A percentile compares a stretch with the other conserved stretches of the same genome.
Conservation (phyloP, 2,113 vertebrate genomes). For the Drymodes brunneopygia region DNA sequence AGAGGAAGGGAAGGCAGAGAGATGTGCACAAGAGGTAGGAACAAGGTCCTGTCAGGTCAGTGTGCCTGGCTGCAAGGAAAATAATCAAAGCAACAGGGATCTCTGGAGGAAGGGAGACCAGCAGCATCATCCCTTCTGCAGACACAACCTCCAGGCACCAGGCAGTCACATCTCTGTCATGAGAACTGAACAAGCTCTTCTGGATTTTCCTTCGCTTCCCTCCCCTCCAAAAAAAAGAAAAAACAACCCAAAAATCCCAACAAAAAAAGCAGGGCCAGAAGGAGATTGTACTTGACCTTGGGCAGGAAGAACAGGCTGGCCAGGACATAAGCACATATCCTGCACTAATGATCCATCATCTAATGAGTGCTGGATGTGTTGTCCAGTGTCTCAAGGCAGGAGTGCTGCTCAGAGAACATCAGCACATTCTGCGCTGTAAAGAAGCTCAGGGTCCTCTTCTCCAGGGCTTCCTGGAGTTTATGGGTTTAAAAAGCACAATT, state of each 20-base stretch:
- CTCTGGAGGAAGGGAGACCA: background rate
- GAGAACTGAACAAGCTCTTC: background rate
- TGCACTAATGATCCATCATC: background rate
- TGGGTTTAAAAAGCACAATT: background rate
- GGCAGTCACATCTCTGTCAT: background rate
- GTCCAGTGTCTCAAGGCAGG: background rate
- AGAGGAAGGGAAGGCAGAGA: background rate
- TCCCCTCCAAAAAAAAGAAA: background rate
- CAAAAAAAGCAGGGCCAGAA: background rate
- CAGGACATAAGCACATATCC: background rate
- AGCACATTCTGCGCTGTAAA: rapidly evolving
- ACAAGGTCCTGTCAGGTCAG: background rate
- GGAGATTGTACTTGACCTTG: background rate
- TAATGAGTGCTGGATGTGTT: background rate
- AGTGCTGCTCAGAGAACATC: background rate
- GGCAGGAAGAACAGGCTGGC: background rate
- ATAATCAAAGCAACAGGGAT: background rate
- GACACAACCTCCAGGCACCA: background rate
- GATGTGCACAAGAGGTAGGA: background rate
- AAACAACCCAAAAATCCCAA: background rate
- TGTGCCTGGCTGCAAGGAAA: background rate
- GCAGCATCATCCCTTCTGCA: background rate
- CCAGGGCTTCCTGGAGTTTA: background rate
- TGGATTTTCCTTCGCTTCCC: background rate
- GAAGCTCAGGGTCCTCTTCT: background rate